Evolutionary conservation across 2,888 invertebrate species (phyloP), one percentile per base, ranked within the genome.

Genomic region (Rosalia funebris): DNA sequence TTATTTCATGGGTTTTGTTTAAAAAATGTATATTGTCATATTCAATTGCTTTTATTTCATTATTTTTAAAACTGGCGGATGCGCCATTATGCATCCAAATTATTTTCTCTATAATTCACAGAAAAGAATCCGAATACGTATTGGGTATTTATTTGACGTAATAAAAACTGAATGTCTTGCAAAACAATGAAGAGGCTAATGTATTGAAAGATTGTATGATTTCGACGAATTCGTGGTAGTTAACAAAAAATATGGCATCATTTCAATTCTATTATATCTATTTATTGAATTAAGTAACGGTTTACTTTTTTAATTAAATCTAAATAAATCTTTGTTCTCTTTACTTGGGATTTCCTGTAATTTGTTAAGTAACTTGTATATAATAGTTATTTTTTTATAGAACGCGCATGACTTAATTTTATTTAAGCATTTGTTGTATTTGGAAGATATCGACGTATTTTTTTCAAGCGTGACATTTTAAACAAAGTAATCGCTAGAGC

Each of bases 401-500:
- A 52, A 20, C 31, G 41, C 41, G 42, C 52, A 53, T 42, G 42
- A 31, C 42, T 42, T 41, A 53, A 53, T 53, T 53, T 53, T 53
- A 53, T 53, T 53, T 53, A 53, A 53, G 11, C 42, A 42, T 53
- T 53, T 53, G 52, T 53, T 53, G 31, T 42, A 53, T 53, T 53
- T 42, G 52, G 42, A 42, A 42, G 52, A 42, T 53, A 53, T 53
- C 52, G 52, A 53, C 52, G 37, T 32, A 53, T 53, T 53, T 53
- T 53, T 53, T 53, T 31, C 52, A 53, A 53, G 52, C 52, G 52
- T 53, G 52, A 53, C 52, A 53, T 53, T 53, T 32, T 53, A 54
- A 57, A 71, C 71, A 71, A 71, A 69, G 69, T 46, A 65, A 62
- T 66, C 71, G 65, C 46, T 65, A 63, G 71, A 71, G 65, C 69